These are phyloP conservation scores for Myxocyprinus asiaticus DNA, from an alignment of 2,113 vertebrate genomes.

Conservation along the genomic window DNA sequence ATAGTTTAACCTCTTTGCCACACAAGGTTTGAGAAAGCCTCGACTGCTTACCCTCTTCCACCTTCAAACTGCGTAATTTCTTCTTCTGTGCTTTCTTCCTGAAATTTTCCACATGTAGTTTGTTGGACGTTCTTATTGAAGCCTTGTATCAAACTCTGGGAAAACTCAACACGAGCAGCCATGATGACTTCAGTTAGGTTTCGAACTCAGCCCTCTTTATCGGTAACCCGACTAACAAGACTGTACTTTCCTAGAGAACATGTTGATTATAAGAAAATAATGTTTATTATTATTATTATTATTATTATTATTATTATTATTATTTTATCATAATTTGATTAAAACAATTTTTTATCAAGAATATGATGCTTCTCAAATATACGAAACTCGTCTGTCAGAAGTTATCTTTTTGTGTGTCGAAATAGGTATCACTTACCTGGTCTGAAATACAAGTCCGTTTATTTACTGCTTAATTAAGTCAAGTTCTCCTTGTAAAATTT, in stretches of 20 bases:
- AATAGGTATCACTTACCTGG: neutral
- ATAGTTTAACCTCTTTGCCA: neutral
- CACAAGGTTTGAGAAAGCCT: neutral
- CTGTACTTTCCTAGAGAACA: too few relatives aligned
- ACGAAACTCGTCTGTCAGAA: too few relatives aligned
- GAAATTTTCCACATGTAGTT: neutral
- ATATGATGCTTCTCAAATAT: neutral
- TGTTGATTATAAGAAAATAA: too few relatives aligned
- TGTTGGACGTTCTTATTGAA: neutral
- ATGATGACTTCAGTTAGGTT: neutral
- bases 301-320: too few relatives aligned
- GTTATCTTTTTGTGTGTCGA: neutral
- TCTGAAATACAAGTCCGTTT: neutral
- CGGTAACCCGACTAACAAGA: neutral
- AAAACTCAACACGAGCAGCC: slow-evolving; percentile 32
- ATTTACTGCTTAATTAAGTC: too few relatives aligned
- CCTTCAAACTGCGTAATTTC: neutral
- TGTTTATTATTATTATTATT: too few relatives aligned
- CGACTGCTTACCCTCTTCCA: neutral
- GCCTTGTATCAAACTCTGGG: slow-evolving; percentile 14
- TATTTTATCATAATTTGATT: too few relatives aligned
- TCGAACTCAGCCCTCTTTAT: neutral
- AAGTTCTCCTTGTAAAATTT: too few relatives aligned
- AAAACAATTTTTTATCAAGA: neutral
- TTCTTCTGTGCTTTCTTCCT: too few relatives aligned